These are phyloP conservation scores for Ciconia nigra DNA, from an alignment of 2,797 vertebrate genomes.

Conservation along the genomic window DNA sequence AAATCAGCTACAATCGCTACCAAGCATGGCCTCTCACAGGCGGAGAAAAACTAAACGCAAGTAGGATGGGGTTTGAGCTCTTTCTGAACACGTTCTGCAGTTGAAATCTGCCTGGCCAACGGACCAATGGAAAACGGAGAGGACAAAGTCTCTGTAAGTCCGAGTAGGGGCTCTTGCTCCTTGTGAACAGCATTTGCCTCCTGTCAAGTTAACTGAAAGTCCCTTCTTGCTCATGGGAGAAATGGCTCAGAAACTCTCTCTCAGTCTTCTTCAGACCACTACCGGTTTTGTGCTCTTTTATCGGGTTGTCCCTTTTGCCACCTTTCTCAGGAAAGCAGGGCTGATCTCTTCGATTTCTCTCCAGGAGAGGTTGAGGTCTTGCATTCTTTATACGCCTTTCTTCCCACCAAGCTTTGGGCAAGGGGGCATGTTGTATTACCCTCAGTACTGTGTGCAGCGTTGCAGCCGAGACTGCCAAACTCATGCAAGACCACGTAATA, in stretches of 20 bases:
- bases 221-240: neutral
- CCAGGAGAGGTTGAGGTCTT: neutral
- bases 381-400: rapidly evolving
- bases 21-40: neutral
- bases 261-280: neutral
- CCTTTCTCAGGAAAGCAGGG: neutral
- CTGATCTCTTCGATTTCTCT: neutral
- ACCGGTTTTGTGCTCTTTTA: neutral
- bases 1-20: neutral
- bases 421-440: rapidly evolving
- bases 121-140: neutral
- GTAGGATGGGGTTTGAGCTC: neutral
- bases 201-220: neutral
- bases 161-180: neutral
- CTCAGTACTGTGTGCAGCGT: rapidly evolving
- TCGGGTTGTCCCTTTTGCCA: neutral
- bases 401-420: neutral
- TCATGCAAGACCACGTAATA: rapidly evolving
- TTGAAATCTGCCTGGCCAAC: neutral
- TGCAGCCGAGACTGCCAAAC: neutral
- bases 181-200: neutral
- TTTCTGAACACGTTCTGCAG: neutral
- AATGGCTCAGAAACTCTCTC: neutral
- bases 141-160: neutral
- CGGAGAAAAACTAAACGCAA: neutral